Base-by-base conservation (phyloP, 2,888 invertebrate genomes). In the Gymnoscelis rufifasciata region DNA sequence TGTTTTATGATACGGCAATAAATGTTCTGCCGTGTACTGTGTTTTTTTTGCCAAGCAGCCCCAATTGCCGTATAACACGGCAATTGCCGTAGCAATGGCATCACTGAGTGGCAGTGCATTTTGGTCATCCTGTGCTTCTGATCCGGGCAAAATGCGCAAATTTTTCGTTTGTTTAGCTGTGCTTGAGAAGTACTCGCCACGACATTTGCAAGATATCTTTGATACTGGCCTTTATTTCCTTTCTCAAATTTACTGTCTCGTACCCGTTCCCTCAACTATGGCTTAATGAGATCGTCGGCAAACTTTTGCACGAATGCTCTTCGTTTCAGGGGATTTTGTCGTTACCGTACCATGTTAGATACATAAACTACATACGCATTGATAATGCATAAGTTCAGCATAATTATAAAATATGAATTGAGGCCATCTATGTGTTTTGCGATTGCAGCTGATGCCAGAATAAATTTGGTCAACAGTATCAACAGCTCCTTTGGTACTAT, bases 391-490 rank as follows among this genome's bases (percentile, higher is more conserved):
- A 26, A 6, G 26, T 26, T 6, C 26, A 26, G 26, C 8, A 8
- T 26, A 6, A 23, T 7, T 26, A 39, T 52, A 59, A 29, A 59
- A 59, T 38, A 52, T 42, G 30, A 47, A 47, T 10, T 54, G 38
- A 12, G 52, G 51, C 52, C 52, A 58, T 45, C 55, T 47, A 40
- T 51, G 41, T 12, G 54, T 55, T 37, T 52, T 49, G 30, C 58
- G 44, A 33, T 38, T 49, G 15, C 52, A 51, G 11, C 54, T 52
- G 51, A 54, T 54, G 38, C 27, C 43, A 24, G 40, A 33, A 35
- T 54, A 56, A 54, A 56, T 56, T 45, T 56, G 51, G 23, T 58
- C 52, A 13, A 57, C 47, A 1, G 50, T 53, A 40, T 57, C 53
- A 7, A 52, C 49, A 6, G 49, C 54, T 35, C 51, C 47, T 40